Conservation (phyloP, 1,140 invertebrate species). For the Heliconius eleuchia region DNA sequence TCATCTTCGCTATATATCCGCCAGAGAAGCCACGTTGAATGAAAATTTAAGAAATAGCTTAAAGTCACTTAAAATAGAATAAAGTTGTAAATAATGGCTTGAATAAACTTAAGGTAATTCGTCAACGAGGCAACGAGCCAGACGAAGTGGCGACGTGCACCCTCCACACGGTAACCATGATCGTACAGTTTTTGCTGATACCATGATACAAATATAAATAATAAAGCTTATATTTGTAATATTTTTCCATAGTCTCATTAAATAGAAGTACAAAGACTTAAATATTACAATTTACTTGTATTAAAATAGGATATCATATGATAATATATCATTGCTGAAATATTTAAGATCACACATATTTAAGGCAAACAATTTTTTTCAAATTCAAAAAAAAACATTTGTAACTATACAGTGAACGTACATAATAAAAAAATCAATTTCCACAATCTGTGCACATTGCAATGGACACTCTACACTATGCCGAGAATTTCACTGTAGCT, state of each 20-base stretch:
- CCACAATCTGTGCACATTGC: constrained; percentile 21
- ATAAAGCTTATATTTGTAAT: neutral
- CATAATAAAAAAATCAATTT: constrained; percentile 29
- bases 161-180: constrained; percentile 41
- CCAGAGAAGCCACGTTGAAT: neutral
- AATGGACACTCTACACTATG: constrained; percentile 44
- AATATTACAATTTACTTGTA: too few species aligned
- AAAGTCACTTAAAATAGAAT: constrained; percentile 19
- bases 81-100: constrained; percentile 34
- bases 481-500: constrained; percentile 61
- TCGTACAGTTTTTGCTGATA: neutral
- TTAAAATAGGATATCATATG: too few species aligned
- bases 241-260: neutral
- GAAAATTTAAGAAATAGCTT: neutral
- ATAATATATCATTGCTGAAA: too few species aligned
- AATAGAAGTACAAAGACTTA: too few species aligned
- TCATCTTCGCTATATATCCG: neutral
- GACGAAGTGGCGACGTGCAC: constrained; percentile 40
- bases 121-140: constrained; percentile 52
- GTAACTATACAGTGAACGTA: neutral
- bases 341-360: too few species aligned
- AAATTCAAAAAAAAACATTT: neutral
- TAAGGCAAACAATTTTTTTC: too few species aligned
- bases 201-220: neutral
- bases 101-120: constrained; percentile 64